Percentiles rank a stretch among this genome's conserved stretches.
phyloP scores from a whole-genome alignment of 92 coral and sea anemone genomes.

The Zoanthus sociatus region DNA sequence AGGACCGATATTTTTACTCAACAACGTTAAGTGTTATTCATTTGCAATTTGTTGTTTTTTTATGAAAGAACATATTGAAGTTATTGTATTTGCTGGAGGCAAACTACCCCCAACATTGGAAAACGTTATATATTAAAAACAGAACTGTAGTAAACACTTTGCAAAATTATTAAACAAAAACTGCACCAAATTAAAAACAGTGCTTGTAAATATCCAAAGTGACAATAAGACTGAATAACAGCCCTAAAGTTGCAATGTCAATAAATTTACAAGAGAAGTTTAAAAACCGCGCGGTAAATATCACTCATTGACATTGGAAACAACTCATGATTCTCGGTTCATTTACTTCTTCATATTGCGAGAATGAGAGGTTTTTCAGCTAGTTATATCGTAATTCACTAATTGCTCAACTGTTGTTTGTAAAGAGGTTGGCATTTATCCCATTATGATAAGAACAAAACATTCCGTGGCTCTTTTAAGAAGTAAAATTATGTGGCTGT shows the following conservation, averaged over 20 bases:
- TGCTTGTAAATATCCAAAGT: background rate
- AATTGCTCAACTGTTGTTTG: background rate
- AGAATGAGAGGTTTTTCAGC: background rate
- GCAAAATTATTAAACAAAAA: too few species aligned
- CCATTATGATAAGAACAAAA: background rate
- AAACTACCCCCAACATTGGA: constrained; percentile 10
- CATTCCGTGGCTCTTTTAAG: too few species aligned
- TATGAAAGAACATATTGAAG: background rate
- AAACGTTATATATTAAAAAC: background rate
- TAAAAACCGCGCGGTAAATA: background rate
- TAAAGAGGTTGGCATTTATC: background rate
- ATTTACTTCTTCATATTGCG: background rate
- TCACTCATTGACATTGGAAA: background rate
- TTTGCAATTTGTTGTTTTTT: background rate
- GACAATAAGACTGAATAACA: background rate
- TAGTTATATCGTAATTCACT: background rate
- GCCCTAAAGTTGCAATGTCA: background rate
- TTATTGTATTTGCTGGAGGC: constrained; percentile 10
- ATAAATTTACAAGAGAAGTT: background rate
- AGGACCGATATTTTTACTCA: background rate
- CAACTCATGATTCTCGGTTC: background rate
- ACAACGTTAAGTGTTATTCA: background rate
- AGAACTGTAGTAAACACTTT: background rate
- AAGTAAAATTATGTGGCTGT: too few species aligned
- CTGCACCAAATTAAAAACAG: background rate